Base-by-base conservation (phyloP, 1,140 invertebrate species). In the Conus ventricosus region DNA sequence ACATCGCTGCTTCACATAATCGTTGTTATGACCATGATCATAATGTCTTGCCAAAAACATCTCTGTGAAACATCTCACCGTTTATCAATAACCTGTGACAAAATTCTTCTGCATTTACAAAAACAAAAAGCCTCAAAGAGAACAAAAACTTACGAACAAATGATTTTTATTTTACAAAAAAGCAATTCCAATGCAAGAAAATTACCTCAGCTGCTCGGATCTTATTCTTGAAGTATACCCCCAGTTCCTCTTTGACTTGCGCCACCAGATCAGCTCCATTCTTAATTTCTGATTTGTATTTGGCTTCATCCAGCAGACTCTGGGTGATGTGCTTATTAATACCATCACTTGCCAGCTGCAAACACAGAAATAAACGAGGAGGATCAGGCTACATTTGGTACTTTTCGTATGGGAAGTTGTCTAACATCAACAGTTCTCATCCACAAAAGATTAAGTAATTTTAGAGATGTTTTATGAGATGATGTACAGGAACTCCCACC, bases 311-410 rank as follows among this genome's bases (percentile, higher is more conserved):
- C 75, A 96, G 92, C 67, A 94, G 92, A 25, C 88, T 89, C 90
- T 96, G 95, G 5, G 95, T 95, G 78, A 92, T 92, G 85, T 96
- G 95, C 87, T 94, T 92, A 78, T 94, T 94, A 25, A 96, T 96
- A 17, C 95, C 94, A 92, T 95, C 95, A 93, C 92, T 94, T 25
- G 95, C 95, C 13, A 95, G 91, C 95, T 95, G 88, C 4, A 93
- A 92, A 78, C 84, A 88, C 17, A 91, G 20, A 11, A 71, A 71
- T 7, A 71, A 23, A 71, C 11, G 0, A 0, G 10, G 11, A 71
- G 4, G 11, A 71, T 13, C 17, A 23, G 67, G 20, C 20, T 23
- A 71, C 13, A 71, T 23, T 6, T 23, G 23, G 20, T 8, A 71
- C 20, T 0, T 71, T 71, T 8, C 8, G 5, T 60, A 8, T 60